These are phyloP conservation scores for Apamea sordens DNA, from an alignment of 2,888 invertebrate species.

Conservation along the genomic window DNA sequence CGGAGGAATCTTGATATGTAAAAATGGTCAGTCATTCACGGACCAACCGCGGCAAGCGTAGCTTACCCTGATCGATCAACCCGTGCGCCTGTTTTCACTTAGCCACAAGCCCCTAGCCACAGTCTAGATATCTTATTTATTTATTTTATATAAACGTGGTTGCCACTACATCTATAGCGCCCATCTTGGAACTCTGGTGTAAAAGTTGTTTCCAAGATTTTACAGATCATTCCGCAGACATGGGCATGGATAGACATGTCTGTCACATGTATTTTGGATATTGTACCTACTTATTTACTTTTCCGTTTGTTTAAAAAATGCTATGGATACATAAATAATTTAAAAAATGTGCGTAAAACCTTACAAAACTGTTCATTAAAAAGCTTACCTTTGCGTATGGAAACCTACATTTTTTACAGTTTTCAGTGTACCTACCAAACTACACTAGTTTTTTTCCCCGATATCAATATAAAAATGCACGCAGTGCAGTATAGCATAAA, in stretches of 20 bases:
- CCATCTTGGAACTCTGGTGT: neutral
- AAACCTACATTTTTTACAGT: neutral
- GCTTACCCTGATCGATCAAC: too few relatives aligned
- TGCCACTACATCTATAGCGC: neutral
- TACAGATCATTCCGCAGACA: neutral
- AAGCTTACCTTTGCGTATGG: neutral
- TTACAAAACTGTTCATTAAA: slow-evolving; percentile 13
- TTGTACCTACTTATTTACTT: too few relatives aligned
- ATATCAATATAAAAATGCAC: slow-evolving; percentile 38
- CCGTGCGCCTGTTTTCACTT: neutral
- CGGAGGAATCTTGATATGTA: neutral
- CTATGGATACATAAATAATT: neutral
- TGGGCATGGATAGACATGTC: neutral
- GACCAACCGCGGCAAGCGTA: neutral
- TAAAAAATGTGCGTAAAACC: neutral
- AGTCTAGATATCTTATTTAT: too few relatives aligned
- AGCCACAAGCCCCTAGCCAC: neutral
- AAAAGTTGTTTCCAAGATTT: neutral
- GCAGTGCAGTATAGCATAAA: slow-evolving; percentile 28
- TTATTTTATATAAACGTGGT: too few relatives aligned
- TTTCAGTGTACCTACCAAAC: slow-evolving; percentile 20
- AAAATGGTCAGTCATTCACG: neutral
- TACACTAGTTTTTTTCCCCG: slow-evolving; percentile 31
- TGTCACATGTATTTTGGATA: neutral
- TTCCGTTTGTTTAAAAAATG: neutral